Evolutionary conservation across 2,888 invertebrate species (phyloP).

Genomic region (Drosophila melanosoma): DNA sequence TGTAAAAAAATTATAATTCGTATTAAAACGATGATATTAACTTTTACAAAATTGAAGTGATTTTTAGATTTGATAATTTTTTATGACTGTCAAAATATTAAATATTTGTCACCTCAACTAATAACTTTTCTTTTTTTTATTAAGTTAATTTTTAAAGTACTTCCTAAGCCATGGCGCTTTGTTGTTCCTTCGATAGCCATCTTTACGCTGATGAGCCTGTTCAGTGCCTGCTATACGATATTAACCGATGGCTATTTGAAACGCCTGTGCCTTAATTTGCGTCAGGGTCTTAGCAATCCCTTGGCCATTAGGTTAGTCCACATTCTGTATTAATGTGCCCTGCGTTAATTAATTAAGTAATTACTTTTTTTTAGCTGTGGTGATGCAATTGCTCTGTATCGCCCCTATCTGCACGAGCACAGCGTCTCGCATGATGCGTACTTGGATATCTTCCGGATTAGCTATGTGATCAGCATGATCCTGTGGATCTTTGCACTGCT

Average conservation of each 20-base stretch:
- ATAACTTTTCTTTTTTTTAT: neutral
- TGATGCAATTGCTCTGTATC: constrained; percentile 78
- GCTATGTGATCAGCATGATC: constrained; percentile 72
- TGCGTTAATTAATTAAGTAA: neutral
- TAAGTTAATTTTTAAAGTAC: constrained; percentile 62
- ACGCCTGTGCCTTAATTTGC: constrained; percentile 71
- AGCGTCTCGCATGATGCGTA: constrained; percentile 72
- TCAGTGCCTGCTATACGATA: constrained; percentile 71
- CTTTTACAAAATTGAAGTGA: neutral
- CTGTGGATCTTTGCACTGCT: constrained; percentile 79
- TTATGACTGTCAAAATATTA: neutral
- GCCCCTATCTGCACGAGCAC: constrained; percentile 76
- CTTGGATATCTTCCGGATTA: constrained; percentile 71
- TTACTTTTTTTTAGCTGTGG: constrained; percentile 65
- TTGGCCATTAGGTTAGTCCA: constrained; percentile 66
- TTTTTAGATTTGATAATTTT: too few relatives aligned
- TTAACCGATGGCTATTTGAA: constrained; percentile 75
- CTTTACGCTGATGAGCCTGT: constrained; percentile 79
- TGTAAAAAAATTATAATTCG: neutral
- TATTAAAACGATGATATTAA: neutral
- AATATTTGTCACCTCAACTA: neutral
- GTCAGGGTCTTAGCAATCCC: constrained; percentile 72
- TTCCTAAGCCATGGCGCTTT: constrained; percentile 84
- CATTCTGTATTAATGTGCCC: neutral
- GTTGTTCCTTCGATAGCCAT: constrained; percentile 81